Percentiles rank a stretch among this genome's conserved stretches.
phyloP scores from a whole-genome alignment of 2,888 invertebrate genomes.

The Sarcophaga carnaria region DNA sequence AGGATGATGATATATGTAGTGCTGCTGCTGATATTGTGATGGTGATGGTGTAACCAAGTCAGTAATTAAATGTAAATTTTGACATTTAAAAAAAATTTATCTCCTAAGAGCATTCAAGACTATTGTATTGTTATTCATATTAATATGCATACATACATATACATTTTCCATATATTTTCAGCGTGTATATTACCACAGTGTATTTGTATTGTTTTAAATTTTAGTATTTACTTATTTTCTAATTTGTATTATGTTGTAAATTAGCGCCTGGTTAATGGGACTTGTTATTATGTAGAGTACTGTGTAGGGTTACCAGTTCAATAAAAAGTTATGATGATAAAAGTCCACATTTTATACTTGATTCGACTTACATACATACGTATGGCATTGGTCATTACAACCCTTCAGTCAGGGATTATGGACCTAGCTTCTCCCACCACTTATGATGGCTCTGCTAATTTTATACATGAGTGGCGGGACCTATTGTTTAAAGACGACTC shows the following conservation, averaged over 20 bases:
- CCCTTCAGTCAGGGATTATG: no score
- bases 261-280: constrained; percentile 53
- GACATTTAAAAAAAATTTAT: constrained; percentile 47
- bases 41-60: constrained; percentile 52
- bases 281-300: constrained; percentile 16
- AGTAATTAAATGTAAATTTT: constrained; percentile 71
- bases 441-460: no score
- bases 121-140: background rate
- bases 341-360: no score
- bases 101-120: constrained; percentile 48
- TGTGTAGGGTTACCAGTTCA: constrained; percentile 19
- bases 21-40: background rate
- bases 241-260: constrained; percentile 56
- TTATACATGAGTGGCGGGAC: no score
- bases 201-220: constrained; percentile 33
- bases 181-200: background rate
- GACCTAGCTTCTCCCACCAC: no score
- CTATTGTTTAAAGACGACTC: no score
- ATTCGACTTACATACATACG: no score
- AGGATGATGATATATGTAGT: background rate
- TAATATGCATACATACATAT: constrained; percentile 8
- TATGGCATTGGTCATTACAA: no score
- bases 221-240: constrained; percentile 47
- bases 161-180: background rate
- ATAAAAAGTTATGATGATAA: background rate